Evolutionary conservation across 2,797 vertebrate species (phyloP).

Genomic region (Pipistrellus kuhlii): DNA sequence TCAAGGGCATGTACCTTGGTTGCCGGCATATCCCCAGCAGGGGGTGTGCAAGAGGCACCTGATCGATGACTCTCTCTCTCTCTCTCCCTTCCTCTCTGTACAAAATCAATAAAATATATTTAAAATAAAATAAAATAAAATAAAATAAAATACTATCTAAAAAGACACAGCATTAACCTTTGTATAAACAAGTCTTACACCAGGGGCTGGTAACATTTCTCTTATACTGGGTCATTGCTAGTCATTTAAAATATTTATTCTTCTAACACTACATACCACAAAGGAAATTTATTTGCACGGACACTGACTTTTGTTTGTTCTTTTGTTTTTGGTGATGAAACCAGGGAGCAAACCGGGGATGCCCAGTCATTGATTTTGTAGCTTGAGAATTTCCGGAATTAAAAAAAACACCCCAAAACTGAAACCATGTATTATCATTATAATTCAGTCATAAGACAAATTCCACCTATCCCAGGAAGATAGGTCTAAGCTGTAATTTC

Average conservation of each 20-base stretch:
- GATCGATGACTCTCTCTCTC: no score
- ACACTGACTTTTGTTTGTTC: background rate
- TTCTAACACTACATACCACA: slow-evolving; percentile 32
- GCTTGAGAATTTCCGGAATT: slow-evolving; percentile 55
- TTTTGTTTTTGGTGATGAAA: background rate
- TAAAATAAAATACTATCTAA: slow-evolving; percentile 48
- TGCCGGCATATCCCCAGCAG: no score
- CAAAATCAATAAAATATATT: no score
- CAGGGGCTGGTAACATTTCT: background rate
- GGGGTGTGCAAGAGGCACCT: no score
- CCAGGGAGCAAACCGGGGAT: background rate
- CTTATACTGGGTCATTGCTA: background rate
- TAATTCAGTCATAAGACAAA: slow-evolving; percentile 68
- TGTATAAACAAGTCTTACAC: slow-evolving; percentile 19
- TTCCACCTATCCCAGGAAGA: slow-evolving; percentile 56
- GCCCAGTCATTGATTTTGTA: background rate
- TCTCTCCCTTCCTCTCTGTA: no score
- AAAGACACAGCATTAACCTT: slow-evolving; percentile 37
- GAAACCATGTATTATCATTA: slow-evolving; percentile 57
- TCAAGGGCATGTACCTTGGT: no score
- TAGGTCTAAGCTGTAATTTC: slow-evolving; percentile 35
- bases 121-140: no score
- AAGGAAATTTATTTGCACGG: background rate
- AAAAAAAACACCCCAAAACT: background rate
- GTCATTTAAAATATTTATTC: slow-evolving; percentile 42